Base-by-base conservation (phyloP, 2,113 vertebrate species). In the Dromaius novaehollandiae region DNA sequence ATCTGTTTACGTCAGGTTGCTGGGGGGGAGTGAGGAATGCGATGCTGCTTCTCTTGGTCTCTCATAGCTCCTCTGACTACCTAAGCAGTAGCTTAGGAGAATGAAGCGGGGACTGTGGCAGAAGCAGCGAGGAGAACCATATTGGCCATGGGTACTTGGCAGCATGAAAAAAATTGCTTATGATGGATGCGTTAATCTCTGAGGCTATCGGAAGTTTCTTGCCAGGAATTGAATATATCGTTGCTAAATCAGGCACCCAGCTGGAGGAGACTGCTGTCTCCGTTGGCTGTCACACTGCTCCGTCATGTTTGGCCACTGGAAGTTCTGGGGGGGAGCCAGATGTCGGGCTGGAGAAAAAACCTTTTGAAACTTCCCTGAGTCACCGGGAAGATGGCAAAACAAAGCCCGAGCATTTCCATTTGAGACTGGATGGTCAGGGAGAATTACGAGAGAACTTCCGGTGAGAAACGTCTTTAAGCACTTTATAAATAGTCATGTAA, bases 241-340 rank as follows among this genome's bases (percentile, higher is more conserved):
- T 56, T 91, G 94, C 77, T 94, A 86, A 78, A 60, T 97, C 93
- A 91, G 26, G 96, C 86, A 22, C 77, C 78, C 61, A 65, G 93
- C 61, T 91, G 89, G 85, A 79, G 73, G 42, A 77, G 53, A 24
- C 76, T 94, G 92, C 88, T 50, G n/a, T 85, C 91, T 69, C 78
- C 0, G 3, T 48, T 55, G 93, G 82, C 68, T 40, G n/a, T 60
- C 56, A 68, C 5, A 2, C 76, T 5, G 6, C 36, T 51, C 79
- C 24, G 1, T 73, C 40, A 0, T 11, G 18, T 66, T 85, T 91
- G 91, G 80, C 64, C 61, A 19, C 77, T 80, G 69, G 93, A 90
- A 73, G 81, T 24, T 71, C 65, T 90, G 21, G 38, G 53, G 69
- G 73, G 42, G 50, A 92, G 68, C 36, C 82, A 93, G 63, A 44